Evolutionary conservation across 2,113 vertebrate species (phyloP).

Genomic region (Tursiops truncatus): DNA sequence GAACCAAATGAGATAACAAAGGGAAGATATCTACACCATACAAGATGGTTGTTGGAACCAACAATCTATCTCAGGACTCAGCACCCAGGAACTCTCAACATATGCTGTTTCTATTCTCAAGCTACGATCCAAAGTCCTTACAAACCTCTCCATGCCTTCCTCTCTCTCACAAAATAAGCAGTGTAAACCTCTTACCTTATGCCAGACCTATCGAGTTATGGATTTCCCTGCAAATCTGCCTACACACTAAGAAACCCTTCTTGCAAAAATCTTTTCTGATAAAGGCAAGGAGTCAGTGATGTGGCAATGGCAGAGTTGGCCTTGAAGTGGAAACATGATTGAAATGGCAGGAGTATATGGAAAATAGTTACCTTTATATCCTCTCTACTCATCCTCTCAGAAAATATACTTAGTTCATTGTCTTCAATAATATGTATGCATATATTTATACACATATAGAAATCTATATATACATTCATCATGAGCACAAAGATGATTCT

Average conservation of each 20-base stretch:
- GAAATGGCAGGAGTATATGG: background rate
- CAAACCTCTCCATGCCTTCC: background rate
- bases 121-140: background rate
- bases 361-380: background rate
- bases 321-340: background rate
- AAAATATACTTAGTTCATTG: background rate
- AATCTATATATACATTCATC: background rate
- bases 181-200: background rate
- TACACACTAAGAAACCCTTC: background rate
- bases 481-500: background rate
- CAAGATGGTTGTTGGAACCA: background rate
- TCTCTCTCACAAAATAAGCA: background rate
- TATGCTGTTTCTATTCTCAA: background rate
- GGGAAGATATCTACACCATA: background rate
- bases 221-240: background rate
- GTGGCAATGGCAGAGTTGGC: background rate
- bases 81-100: background rate
- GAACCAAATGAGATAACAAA: background rate
- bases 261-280: background rate
- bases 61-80: background rate
- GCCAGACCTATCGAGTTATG: background rate
- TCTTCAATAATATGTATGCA: background rate
- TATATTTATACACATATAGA: background rate
- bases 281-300: background rate
- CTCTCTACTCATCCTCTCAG: background rate